Percentiles rank a stretch among this genome's conserved stretches.
Conservation (phyloP, 2,113 vertebrate genomes). For the Sardina pilchardus region DNA sequence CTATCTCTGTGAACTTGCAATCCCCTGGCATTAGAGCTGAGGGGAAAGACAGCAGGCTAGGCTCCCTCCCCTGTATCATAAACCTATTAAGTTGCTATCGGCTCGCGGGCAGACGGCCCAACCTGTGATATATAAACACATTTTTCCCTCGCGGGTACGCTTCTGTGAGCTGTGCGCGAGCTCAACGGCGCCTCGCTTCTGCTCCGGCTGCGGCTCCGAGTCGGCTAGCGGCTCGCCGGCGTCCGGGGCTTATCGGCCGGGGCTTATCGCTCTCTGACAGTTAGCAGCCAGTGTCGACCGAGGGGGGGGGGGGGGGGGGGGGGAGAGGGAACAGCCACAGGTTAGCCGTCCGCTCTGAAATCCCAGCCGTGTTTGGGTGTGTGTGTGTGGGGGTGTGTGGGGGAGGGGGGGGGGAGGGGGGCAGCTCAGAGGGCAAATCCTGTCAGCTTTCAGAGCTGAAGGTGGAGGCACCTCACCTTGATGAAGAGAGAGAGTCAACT, state of each 20-base stretch:
- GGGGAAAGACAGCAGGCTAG: conserved; percentile 49
- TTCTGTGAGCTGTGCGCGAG: conserved; percentile 57
- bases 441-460: conserved; percentile 21
- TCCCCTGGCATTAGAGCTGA: conserved; percentile 23
- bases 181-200: conserved; percentile 40
- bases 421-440: conserved; percentile 31
- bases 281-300: conserved; percentile 56
- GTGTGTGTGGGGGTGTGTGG: neutral
- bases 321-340: conserved; percentile 38
- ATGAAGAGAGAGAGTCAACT: conserved; percentile 36
- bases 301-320: conserved; percentile 13
- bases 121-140: conserved; percentile 65
- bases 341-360: conserved; percentile 43
- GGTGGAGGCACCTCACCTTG: conserved; percentile 27
- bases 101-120: conserved; percentile 54
- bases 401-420: neutral
- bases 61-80: conserved; percentile 53
- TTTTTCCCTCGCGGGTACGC: conserved; percentile 62
- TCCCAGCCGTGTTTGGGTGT: conserved; percentile 35
- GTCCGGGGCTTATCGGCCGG: conserved; percentile 66
- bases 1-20: neutral
- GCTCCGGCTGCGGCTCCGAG: no score
- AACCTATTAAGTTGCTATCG: conserved; percentile 65
- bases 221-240: neutral
- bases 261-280: conserved; percentile 71